Base-by-base conservation (phyloP, 2,797 vertebrate genomes). In the Triplophysa bombifrons region DNA sequence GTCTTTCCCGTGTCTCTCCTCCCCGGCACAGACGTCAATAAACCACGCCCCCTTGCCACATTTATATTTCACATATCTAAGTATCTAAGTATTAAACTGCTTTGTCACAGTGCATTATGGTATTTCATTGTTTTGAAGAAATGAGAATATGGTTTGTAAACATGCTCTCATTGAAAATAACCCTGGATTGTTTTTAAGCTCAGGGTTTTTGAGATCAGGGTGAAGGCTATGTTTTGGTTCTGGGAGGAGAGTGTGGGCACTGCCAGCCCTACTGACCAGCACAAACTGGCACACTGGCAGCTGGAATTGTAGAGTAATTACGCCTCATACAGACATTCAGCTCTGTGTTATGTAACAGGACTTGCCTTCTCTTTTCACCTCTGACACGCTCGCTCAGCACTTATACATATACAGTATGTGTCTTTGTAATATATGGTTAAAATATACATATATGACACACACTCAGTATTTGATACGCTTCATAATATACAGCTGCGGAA, bases 271-370 rank as follows among this genome's bases (percentile, higher is more conserved):
- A 46, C 53, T 83, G 79, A 73, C 79, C 76, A 71, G 65, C 50
- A 30, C 64, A 80, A 79, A 85, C 72, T 60, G 51, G 67, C 81
- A 79, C 75, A 79, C 55, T 83, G 72, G 79, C 79, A 81, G 76
- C 79, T 85, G 79, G 67, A 83, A 83, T 83, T 83, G 69, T 74
- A 72, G 76, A 80, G 80, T 83, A 83, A 81, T 83, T 83, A 82
- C 61, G 72, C 68, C 76, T 48, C 76, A 61, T 74, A 51, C 73
- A 81, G 80, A 67, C 72, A 79, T 70, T 80, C 63, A 80, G 72
- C 72, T 78, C 74, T 65, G 50, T 80, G 61, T 85, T 83, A 83
- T 50, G n/a, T 80, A 82, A 80, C 74, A 75, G 78, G 81, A 80
- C 66, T 77, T 78, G 80, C 76, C 82, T 78, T 65, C 60, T 80